Base-by-base conservation (phyloP, 1,140 invertebrate species). In the Ruditapes philippinarum region DNA sequence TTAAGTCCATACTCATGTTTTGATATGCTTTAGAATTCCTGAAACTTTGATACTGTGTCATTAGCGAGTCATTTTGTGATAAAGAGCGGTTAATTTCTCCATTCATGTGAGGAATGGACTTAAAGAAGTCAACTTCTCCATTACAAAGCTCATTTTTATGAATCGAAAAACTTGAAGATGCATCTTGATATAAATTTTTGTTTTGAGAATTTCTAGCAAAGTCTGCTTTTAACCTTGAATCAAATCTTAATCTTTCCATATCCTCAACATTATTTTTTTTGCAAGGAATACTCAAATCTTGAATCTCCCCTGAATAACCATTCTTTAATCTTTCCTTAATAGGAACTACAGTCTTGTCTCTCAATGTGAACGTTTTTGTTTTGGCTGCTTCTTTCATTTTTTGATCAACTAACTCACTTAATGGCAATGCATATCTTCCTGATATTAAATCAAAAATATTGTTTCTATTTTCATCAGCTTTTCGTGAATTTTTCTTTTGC, bases 401-500 rank as follows among this genome's bases (percentile, higher is more conserved):
- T 49, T 76, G 73, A 28, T 49, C 40, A 42, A 31, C 14, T 14
- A 28, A 25, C 5, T 49, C 22, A 14, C 31, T 45, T 11, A 76
- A 17, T 19, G 33, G 36, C 22, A 40, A 22, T 1, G 17, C 5
- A 22, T 36, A 4, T 40, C 65, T 70, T 9, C 25, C 22, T 25
- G 79, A 60, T 36, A 81, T 12, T 40, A 81, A 62, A 17, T 81
- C 84, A 86, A 86, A 86, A 54, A 86, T 86, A 28, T 88, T 88
- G 38, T 80, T 88, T 38, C 76, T 79, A 40, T 80, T 88, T 80
- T 88, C 76, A 68, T 88, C 74, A 40, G 57, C 49, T 88, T 88
- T 78, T 45, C 42, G 76, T 17, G 33, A 54, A 25, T 28, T 78
- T 36, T 78, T 38, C 80, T 80, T 57, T 49, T 88, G 65, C 14